Evolutionary conservation across 1,140 invertebrate genomes (phyloP), one percentile per base, ranked within the genome.

Genomic region (Anoplolepis gracilipes): DNA sequence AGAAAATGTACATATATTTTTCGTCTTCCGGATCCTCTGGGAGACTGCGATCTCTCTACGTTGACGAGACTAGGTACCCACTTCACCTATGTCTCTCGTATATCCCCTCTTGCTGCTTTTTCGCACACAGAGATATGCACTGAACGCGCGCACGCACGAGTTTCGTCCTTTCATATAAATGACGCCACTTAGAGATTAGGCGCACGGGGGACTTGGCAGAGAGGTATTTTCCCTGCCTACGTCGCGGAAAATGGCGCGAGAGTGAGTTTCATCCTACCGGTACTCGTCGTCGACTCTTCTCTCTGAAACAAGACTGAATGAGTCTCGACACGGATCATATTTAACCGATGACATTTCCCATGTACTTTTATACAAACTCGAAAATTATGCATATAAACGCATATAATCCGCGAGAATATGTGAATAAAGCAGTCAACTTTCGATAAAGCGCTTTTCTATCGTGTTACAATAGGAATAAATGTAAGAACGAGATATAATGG

Each of bases 141-240:
- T 30, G 36, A 73, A 13, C 57, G n/a, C 62, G 69, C 82, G 33
- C 62, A 61, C 84, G 28, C 72, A 49, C 86, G 65, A 86, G 87
- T 89, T 82, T 90, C 86, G 85, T 86, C 57, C 85, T 90, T 79
- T 81, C 75, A 88, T 88, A 91, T 91, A 91, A 91, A 91, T 91
- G 89, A 91, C 88, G 91, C 90, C 87, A 91, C 89, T 92, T 91
- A 90, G 90, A 92, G 90, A 92, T 92, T 92, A 92, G 90, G 89
- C 84, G 91, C 84, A 75, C 85, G 42, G 87, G 46, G 84, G 87
- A 86, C 78, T 72, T 25, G 49, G 87, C 75, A 87, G 49, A 73
- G 79, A 91, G 75, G 59, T 86, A 91, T 91, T 91, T 82, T 88
- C 84, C 78, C 64, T 82, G 79, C 78, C 86, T 85, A 72, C 86